phyloP scores from a whole-genome alignment of 2,888 invertebrate species.

The Nasonia oneida region DNA sequence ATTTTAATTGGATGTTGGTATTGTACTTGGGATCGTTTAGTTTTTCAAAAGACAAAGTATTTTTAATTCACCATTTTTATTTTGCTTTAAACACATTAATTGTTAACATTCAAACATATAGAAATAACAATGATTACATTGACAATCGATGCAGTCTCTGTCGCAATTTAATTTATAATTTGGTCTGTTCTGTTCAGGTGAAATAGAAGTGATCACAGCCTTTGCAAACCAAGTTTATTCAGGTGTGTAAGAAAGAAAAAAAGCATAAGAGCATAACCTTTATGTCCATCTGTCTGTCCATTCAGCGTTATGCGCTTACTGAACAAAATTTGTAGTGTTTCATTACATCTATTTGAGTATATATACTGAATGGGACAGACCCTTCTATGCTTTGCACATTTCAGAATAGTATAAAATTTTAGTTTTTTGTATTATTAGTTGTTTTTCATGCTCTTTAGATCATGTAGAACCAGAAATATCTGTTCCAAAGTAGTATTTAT shows the following conservation, averaged over 20 bases:
- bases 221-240: constrained; percentile 77
- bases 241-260: constrained; percentile 75
- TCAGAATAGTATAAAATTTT: constrained; percentile 40
- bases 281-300: constrained; percentile 72
- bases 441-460: not conserved
- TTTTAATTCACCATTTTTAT: constrained; percentile 6
- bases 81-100: constrained; percentile 32
- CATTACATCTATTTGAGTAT: constrained; percentile 53
- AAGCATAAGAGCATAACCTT: constrained; percentile 55
- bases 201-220: constrained; percentile 76
- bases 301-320: constrained; percentile 73
- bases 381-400: constrained; percentile 63
- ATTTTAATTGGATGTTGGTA: constrained; percentile 5
- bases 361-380: constrained; percentile 78
- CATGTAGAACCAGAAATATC: not conserved
- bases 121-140: constrained; percentile 19
- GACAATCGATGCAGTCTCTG: constrained; percentile 35
- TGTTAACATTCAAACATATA: not conserved
- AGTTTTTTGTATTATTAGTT: constrained; percentile 27
- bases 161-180: constrained; percentile 67
- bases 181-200: constrained; percentile 79
- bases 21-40: constrained; percentile 15
- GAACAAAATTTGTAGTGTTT: constrained; percentile 36
- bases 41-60: not conserved
- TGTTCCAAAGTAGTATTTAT: not conserved